A percentile compares a stretch with the other conserved stretches of the same genome.
These are phyloP conservation scores for Manis crassicaudata DNA, from an alignment of 2,797 vertebrate genomes.

Conservation along the genomic window DNA sequence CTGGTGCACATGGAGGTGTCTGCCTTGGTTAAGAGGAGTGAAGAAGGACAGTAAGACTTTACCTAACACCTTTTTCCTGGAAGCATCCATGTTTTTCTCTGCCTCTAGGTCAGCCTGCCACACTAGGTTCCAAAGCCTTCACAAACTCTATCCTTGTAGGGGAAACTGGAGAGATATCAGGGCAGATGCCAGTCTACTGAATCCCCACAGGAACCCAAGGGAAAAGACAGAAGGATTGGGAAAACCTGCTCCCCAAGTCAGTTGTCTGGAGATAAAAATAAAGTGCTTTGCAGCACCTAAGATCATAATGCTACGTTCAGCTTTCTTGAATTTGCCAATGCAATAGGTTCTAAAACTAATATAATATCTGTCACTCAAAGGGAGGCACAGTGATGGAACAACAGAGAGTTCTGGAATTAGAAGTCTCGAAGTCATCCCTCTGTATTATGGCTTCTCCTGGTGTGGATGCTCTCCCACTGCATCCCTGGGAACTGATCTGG, in stretches of 20 bases:
- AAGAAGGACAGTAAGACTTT: not conserved
- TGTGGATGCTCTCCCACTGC: not conserved
- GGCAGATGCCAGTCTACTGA: not conserved
- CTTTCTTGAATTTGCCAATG: not conserved
- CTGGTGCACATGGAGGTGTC: not conserved
- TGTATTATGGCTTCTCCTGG: not conserved
- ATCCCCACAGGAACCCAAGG: rapidly evolving
- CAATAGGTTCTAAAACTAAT: conserved; percentile 43
- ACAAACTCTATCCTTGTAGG: not conserved
- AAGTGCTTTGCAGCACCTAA: not conserved
- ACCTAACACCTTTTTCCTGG: not conserved
- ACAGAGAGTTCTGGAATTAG: conserved; percentile 41
- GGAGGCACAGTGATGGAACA: not conserved
- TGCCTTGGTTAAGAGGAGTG: not conserved
- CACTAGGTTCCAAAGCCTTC: not conserved
- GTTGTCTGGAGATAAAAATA: conserved; percentile 50
- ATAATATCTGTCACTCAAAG: conserved; percentile 43
- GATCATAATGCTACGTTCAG: not conserved
- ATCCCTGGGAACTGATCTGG: not conserved
- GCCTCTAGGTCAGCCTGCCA: not conserved
- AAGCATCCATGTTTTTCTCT: not conserved
- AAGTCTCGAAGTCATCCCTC: not conserved
- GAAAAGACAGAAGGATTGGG: not conserved
- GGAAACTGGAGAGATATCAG: not conserved
- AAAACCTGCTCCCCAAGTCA: not conserved